Base-by-base conservation (phyloP, 2,113 vertebrate species). In the Galemys pyrenaicus region DNA sequence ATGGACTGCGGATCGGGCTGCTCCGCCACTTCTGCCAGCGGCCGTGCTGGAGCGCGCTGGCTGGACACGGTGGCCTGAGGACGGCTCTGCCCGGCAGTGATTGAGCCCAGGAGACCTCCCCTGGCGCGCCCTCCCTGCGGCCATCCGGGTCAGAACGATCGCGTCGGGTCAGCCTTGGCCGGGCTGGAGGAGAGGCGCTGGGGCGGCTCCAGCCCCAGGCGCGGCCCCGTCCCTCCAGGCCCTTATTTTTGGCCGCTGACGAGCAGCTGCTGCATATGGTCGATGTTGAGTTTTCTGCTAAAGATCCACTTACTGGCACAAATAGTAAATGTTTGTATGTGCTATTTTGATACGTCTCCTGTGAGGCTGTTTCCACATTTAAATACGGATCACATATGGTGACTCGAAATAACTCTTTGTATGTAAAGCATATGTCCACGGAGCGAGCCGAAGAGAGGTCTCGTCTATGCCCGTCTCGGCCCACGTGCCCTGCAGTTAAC, bases 311-410 rank as follows among this genome's bases (percentile, higher is more conserved):
- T 39, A 11, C 94, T 94, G 94, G 93, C 95, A 92, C 96, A 95
- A 96, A 96, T 22, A 96, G 95, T 95, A 96, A 97, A 97, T 67
- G 82, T 96, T 97, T 95, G 90, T 89, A 58, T 89, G 95, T 97
- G 92, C 96, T 97, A 94, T 97, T 98, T 95, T 94, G 96, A 96
- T 97, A 95, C 96, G 92, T 97, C 95, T 97, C 97, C 32, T 10
- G 58, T 78, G 97, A 97, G 97, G 96, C 91, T 94, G 89, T 95
- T 96, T 96, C 95, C 93, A 90, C 95, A n/a, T 96, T 97, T 95
- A 94, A 96, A 95, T 95, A 95, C 79, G 96, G 97, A 97, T 97
- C 96, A 91, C 91, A 64, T n/a, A 80, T 5, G 83, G 96, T 87
- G 87, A 96, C 91, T 87, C 19, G 65, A 97, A 98, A 96, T 95